A percentile compares a stretch with the other conserved stretches of the same genome.
Evolutionary conservation across 92 coral and sea anemone species (phyloP).

Genomic region (Actinernus sp.): DNA sequence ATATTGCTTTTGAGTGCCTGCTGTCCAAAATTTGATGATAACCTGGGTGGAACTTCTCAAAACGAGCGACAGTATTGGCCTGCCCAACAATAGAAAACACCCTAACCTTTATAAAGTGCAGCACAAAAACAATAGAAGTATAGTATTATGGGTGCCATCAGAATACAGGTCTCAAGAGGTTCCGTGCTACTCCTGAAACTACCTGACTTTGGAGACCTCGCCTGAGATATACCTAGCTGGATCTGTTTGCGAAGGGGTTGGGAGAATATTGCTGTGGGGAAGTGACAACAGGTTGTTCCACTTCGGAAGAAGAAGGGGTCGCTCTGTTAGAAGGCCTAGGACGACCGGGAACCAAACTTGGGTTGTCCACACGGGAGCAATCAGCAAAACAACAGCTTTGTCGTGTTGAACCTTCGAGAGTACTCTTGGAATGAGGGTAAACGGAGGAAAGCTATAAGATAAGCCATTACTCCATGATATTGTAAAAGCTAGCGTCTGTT

Average conservation of each 20-base stretch:
- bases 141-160: too few relatives aligned
- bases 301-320: slow-evolving; percentile 15
- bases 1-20: slow-evolving; percentile 53
- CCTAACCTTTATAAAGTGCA: too few relatives aligned
- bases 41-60: too few relatives aligned
- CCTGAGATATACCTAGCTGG: slow-evolving; percentile 44
- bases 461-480: slow-evolving; percentile 20
- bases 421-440: slow-evolving; percentile 30
- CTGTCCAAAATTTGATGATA: too few relatives aligned
- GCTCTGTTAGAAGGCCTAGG: not conserved
- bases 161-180: too few relatives aligned
- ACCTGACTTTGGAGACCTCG: too few relatives aligned
- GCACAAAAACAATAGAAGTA: too few relatives aligned
- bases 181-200: too few relatives aligned
- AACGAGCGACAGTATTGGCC: too few relatives aligned
- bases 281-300: slow-evolving; percentile 19
- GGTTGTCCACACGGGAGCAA: slow-evolving; percentile 37
- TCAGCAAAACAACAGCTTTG: slow-evolving; percentile 10
- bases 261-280: slow-evolving; percentile 20
- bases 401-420: slow-evolving; percentile 23
- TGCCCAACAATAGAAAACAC: too few relatives aligned
- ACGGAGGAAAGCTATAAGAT: slow-evolving; percentile 52
- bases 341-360: slow-evolving; percentile 35
- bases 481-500: slow-evolving; percentile 32
- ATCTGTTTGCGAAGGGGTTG: too few relatives aligned